A percentile compares a stretch with the other conserved stretches of the same genome.
Conservation (phyloP, 2,113 vertebrate species). For the Dicrurus megarhynchus region DNA sequence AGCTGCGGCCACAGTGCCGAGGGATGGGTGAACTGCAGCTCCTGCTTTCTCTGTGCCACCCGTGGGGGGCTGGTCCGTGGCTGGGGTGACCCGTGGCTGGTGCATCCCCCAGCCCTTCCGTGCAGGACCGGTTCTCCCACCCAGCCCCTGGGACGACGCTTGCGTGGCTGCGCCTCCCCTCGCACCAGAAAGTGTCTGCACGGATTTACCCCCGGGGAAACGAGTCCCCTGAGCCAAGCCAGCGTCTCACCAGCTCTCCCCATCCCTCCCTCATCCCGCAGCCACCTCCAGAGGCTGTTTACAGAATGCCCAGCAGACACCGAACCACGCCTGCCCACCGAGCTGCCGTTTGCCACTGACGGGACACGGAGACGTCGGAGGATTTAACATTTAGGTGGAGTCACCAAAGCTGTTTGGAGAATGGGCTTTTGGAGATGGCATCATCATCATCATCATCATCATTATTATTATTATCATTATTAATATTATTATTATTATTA, state of each 20-base stretch:
- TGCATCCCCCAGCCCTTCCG: background rate
- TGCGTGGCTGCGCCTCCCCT: fast-evolving
- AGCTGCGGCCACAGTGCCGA: fast-evolving
- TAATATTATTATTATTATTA: too few relatives aligned
- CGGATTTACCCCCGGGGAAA: fast-evolving
- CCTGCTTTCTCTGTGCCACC: background rate
- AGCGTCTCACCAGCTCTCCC: fast-evolving
- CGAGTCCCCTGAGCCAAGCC: fast-evolving
- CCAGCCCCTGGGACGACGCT: fast-evolving
- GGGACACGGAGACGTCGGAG: fast-evolving
- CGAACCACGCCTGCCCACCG: background rate
- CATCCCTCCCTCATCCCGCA: fast-evolving
- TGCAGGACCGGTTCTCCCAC: fast-evolving
- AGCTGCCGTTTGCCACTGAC: background rate
- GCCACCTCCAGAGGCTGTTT: background rate
- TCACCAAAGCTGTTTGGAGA: background rate
- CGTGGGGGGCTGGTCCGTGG: fast-evolving
- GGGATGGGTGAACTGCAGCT: background rate
- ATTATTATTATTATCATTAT: too few relatives aligned
- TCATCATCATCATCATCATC: fast-evolving
- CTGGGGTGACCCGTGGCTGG: fast-evolving
- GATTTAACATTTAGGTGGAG: background rate
- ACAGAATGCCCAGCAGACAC: background rate
- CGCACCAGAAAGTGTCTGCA: fast-evolving
- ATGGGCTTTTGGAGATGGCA: background rate